These are phyloP conservation scores for Oophaga sylvatica DNA, from an alignment of 2,797 vertebrate species.

Conservation along the genomic window DNA sequence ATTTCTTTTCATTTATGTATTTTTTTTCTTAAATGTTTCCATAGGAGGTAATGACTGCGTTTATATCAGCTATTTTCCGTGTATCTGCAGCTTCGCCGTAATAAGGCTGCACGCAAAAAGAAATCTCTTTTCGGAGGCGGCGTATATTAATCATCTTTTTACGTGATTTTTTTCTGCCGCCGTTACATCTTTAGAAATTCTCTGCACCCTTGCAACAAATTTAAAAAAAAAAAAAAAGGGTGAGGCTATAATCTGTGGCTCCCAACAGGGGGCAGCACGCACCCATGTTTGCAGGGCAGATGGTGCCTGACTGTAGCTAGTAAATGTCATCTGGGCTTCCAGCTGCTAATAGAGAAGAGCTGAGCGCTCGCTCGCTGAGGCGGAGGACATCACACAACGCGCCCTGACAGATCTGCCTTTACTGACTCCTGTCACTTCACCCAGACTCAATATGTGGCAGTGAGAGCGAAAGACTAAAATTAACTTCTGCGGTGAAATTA, in stretches of 20 bases:
- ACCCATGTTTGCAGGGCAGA: constrained; percentile 26
- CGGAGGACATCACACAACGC: neutral
- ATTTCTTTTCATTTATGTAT: no score
- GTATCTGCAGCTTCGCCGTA: no score
- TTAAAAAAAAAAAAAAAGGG: neutral
- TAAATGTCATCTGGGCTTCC: constrained; percentile 15
- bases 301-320: neutral
- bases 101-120: no score
- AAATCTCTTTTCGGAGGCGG: no score
- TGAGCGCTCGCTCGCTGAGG: constrained; percentile 18
- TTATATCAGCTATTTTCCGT: no score
- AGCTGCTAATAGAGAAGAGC: constrained; percentile 32
- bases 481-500: neutral
- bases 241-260: neutral
- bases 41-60: no score
- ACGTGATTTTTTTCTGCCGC: no score
- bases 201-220: neutral
- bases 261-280: constrained; percentile 43
- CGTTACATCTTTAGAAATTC: neutral
- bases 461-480: neutral
- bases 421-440: constrained; percentile 1
- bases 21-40: no score
- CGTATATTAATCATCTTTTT: no score
- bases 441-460: neutral
- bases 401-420: neutral